Evolutionary conservation across 2,113 vertebrate species (phyloP), one percentile per base, ranked within the genome.

Genomic region (Neolamprologus modestus): DNA sequence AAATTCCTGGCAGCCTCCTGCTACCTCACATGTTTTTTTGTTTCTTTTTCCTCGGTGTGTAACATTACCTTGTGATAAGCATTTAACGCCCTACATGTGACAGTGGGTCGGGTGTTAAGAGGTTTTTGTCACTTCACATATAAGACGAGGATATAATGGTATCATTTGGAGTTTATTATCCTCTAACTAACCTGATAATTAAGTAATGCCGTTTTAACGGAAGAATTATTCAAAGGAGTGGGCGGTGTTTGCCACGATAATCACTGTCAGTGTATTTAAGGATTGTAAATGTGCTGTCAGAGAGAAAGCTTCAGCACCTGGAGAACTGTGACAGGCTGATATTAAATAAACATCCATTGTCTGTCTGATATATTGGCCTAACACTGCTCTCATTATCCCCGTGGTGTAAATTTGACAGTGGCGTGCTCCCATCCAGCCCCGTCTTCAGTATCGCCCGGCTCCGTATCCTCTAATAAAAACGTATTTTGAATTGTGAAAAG

Each of bases 1-100:
- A 45, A 26, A 14, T 0, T 0, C 8, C 13, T 3, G 1, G 2
- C 37, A 0, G 0, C 68, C 13, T 71, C n/a, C 66, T 42, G n/a
- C 35, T 40, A 24, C 63, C 35, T 21, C 63, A 21, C 33, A 21
- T 0, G 4, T 8, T 8, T 37, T 8, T 21, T 40, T 66, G 63
- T 68, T 68, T 63, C 4, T 3, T 63, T 11, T n/a, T 63, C 16
- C 63, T 71, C 2, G 3, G 66, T 9, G 66, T 71, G 37, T 21
- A 24, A 16, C 8, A 26, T 45, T 73, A 45, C 14, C 12, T 24
- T 47, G 68, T 16, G 37, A 42, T 3, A 24, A 14, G 37, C 5
- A 73, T 73, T 26, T 35, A n/a, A 45, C 0, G 5, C 3, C 9
- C 68, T 3, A 1, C 40, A 17, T 4, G 6, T 73, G 40, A 73